Conservation (phyloP, 2,113 vertebrate species). For the Circaetus cinerascens region DNA sequence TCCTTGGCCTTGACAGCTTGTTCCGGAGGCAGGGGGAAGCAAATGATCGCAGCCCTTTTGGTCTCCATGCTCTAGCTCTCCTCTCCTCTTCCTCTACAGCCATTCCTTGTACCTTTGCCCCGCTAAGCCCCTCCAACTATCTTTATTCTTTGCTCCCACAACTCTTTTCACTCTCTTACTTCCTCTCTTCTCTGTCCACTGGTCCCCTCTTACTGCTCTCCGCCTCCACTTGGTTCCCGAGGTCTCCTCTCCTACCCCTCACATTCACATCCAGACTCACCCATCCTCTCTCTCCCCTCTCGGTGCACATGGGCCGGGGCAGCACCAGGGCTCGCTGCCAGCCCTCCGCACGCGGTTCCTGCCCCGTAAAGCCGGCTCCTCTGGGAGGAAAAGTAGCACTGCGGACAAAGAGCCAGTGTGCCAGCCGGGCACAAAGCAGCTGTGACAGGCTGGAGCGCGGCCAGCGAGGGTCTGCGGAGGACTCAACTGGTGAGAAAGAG, state of each 20-base stretch:
- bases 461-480: not conserved
- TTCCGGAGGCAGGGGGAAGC: not conserved
- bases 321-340: not conserved
- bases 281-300: not conserved
- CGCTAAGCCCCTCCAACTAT: not conserved
- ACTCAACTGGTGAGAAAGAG: not conserved
- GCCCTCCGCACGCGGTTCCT: not conserved
- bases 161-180: not conserved
- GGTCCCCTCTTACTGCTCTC: not conserved
- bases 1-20: not conserved
- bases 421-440: not conserved
- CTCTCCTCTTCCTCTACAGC: not conserved
- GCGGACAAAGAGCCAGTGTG: not conserved
- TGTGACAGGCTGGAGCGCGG: not conserved
- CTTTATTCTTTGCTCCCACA: not conserved
- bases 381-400: not conserved
- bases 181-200: not conserved
- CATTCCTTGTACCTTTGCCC: rapidly evolving
- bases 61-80: not conserved
- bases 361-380: not conserved
- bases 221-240: rapidly evolving
- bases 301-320: rapidly evolving
- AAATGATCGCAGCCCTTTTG: not conserved
- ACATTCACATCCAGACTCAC: rapidly evolving
- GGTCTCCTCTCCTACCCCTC: not conserved